These are phyloP conservation scores for Intellagama lesueurii DNA, from an alignment of 2,797 vertebrate species.

Conservation along the genomic window DNA sequence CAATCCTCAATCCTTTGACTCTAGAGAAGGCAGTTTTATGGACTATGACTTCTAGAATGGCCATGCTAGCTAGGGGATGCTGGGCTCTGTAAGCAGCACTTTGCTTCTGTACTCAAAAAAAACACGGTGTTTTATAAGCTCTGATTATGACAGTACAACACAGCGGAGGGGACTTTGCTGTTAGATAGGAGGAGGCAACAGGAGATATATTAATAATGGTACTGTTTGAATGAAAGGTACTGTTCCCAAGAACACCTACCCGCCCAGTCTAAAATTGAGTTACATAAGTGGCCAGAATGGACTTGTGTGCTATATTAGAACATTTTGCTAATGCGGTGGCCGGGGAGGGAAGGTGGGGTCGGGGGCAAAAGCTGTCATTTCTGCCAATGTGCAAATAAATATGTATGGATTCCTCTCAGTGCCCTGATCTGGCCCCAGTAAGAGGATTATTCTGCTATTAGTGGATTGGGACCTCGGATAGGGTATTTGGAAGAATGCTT, in stretches of 20 bases:
- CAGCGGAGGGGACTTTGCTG: not conserved
- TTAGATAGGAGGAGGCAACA: not conserved
- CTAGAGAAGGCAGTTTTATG: no score
- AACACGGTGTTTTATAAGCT: not conserved
- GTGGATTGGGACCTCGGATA: constrained; percentile 42
- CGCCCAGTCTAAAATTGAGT: no score
- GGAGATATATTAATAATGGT: not conserved
- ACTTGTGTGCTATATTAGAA: not conserved
- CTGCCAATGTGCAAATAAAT: constrained; percentile 13
- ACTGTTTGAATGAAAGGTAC: no score
- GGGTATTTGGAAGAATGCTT: constrained; percentile 53
- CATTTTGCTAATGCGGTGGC: accelerated
- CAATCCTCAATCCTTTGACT: no score
- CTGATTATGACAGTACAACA: not conserved
- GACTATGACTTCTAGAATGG: no score
- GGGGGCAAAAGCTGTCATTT: not conserved
- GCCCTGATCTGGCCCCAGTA: constrained; percentile 53
- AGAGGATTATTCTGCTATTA: constrained; percentile 69
- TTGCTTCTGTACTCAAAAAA: not conserved
- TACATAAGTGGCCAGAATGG: no score
- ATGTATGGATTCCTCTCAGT: not conserved
- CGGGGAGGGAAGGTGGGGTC: not conserved
- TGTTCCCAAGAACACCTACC: no score
- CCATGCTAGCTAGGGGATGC: no score
- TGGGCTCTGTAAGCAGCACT: no score